Percentiles rank a stretch among this genome's conserved stretches.
These are phyloP conservation scores for Oxyruncus cristatus DNA, from an alignment of 2,113 vertebrate genomes.

Conservation along the genomic window DNA sequence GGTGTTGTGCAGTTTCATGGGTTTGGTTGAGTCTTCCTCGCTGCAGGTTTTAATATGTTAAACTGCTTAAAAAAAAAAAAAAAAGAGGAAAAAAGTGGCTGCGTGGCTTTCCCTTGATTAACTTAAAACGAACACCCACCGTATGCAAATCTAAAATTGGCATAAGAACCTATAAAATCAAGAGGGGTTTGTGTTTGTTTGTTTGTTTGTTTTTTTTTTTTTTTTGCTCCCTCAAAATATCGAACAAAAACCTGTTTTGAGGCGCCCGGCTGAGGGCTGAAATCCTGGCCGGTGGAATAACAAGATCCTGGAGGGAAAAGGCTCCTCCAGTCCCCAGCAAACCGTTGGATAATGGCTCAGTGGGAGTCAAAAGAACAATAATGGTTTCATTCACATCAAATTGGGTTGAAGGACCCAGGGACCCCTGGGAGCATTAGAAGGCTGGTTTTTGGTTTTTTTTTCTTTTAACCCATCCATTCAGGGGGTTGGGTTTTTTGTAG, in stretches of 20 bases:
- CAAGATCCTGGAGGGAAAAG: neutral
- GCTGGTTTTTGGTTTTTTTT: neutral
- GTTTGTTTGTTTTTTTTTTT: no score
- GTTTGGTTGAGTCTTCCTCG: neutral
- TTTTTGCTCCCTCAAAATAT: neutral
- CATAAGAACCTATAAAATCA: accelerated
- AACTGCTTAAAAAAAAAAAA: neutral
- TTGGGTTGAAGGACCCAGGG: conserved; percentile 54
- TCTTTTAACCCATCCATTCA: neutral
- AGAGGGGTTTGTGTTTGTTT: no score
- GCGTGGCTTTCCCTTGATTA: accelerated
- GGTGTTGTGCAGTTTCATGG: neutral
- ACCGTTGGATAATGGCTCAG: conserved; percentile 12
- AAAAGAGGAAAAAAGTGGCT: neutral
- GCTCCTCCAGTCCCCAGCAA: neutral
- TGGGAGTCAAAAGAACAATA: conserved; percentile 31
- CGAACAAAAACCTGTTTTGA: neutral
- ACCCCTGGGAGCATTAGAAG: neutral
- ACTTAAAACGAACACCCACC: neutral
- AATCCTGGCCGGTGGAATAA: neutral
- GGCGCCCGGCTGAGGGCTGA: neutral
- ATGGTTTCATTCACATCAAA: conserved; percentile 56
- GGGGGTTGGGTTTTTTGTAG: no score
- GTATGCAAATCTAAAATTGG: accelerated
- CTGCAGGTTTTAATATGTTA: neutral